Evolutionary conservation across 2,113 vertebrate genomes (phyloP), one percentile per base, ranked within the genome.

Genomic region (Numenius arquata): DNA sequence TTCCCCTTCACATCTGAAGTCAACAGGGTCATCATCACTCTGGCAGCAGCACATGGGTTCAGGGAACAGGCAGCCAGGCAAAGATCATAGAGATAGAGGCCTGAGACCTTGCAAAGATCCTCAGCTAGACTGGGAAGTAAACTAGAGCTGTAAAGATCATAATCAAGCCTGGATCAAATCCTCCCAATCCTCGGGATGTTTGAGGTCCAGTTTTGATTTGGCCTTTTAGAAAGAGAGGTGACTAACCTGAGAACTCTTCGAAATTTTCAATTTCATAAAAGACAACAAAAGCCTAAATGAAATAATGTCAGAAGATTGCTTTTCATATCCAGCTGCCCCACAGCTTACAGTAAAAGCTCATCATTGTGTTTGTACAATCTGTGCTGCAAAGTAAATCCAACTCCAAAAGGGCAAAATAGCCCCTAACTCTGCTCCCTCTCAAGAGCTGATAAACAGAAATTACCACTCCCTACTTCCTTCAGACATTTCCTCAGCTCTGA

Each of bases 401-500:
- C n/a, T 90, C 32, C 38, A 71, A 76, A 83, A 73, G n/a, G 20
- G 20, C 26, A 76, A 90, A 93, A 72, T 22, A 65, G 27, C 13
- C 61, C 41, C 43, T 59, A 90, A 77, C 32, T 87, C 29, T 50
- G 25, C 21, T 83, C 26, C 52, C 30, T 71, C n/a, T 55, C 71
- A 88, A 91, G 32, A 86, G 48, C 26, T 62, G 45, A 85, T 79
- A 80, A 92, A 90, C 34, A 83, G 11, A 88, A 86, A 86, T 77
- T 58, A 59, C 30, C 34, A 53, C 15, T 15, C 30, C 7, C 62
- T 83, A 50, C 48, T 62, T 95, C 43, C 66, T 88, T 92, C 81
- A 80, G 17, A 67, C 30, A 75, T 38, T 79, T 76, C 34, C 34
- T n/a, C 73, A 74, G 34, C 66, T 62, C 56, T 82, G 62, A 79